A percentile compares a stretch with the other conserved stretches of the same genome.
Evolutionary conservation across 2,797 vertebrate species (phyloP).

Genomic region (Tapirus indicus): DNA sequence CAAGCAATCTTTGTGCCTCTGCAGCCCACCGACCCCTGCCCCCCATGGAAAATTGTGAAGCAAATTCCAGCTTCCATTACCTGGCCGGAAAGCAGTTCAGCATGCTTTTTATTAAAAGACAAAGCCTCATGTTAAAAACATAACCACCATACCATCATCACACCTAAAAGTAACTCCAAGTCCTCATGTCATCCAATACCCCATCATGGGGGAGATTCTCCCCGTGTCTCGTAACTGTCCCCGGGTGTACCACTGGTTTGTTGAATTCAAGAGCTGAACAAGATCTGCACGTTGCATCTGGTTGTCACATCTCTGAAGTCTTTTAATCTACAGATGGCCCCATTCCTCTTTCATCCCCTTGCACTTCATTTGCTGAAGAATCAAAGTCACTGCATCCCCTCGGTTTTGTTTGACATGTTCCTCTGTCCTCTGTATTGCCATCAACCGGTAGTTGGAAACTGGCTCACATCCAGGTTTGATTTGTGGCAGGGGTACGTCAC

Average conservation of each 20-base stretch:
- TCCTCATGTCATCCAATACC: too few species aligned
- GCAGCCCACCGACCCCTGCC: accelerated
- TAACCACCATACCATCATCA: accelerated
- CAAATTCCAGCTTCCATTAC: not conserved
- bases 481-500: accelerated
- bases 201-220: not conserved
- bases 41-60: accelerated
- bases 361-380: not conserved
- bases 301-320: accelerated
- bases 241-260: accelerated
- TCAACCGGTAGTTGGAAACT: not conserved
- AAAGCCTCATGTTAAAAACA: too few species aligned
- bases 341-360: not conserved
- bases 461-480: not conserved
- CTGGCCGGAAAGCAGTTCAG: not conserved
- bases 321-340: accelerated
- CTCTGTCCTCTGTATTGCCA: not conserved
- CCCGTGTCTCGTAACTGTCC: not conserved
- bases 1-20: accelerated
- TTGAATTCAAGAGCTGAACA: not conserved
- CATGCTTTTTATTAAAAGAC: not conserved
- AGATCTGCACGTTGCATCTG: accelerated
- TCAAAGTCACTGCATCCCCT: accelerated
- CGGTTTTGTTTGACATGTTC: accelerated
- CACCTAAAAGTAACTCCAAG: not conserved